Percentiles rank a stretch among this genome's conserved stretches.
Conservation (phyloP, 2,888 invertebrate species). For the Hypsopygia costalis region DNA sequence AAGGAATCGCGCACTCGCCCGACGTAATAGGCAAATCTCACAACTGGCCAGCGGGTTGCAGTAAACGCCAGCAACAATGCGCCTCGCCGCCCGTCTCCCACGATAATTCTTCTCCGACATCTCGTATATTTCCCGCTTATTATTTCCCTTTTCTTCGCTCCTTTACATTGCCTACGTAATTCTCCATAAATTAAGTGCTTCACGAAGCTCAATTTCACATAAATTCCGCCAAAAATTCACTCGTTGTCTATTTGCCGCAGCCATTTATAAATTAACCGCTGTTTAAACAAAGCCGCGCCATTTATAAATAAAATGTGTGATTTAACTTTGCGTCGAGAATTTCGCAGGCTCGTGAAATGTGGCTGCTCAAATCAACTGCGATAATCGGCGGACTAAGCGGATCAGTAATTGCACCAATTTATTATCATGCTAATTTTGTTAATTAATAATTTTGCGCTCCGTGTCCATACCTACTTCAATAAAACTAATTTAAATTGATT, state of each 20-base stretch:
- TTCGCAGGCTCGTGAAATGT: no score
- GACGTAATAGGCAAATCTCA: no score
- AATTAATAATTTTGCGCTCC: no score
- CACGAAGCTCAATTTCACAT: constrained; percentile 9
- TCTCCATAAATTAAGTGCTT: constrained; percentile 10
- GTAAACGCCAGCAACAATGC: background rate
- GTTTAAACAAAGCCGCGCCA: background rate
- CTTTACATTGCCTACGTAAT: constrained; percentile 2
- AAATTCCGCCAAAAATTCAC: constrained; percentile 4
- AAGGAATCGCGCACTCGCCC: no score
- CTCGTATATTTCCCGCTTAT: no score
- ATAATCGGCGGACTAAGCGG: no score
- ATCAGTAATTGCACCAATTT: no score
- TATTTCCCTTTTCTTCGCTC: background rate
- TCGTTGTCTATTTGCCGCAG: background rate
- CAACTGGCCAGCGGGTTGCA: background rate
- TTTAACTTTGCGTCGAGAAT: background rate
- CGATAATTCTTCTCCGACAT: background rate
- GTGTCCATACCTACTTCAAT: no score
- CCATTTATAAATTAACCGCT: background rate
- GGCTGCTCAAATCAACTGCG: no score
- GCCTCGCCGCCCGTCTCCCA: background rate
- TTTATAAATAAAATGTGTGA: background rate
- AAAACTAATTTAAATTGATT: no score
- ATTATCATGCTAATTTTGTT: no score